Conservation (phyloP, 2,888 invertebrate species). For the Leptopterna dolabrata region DNA sequence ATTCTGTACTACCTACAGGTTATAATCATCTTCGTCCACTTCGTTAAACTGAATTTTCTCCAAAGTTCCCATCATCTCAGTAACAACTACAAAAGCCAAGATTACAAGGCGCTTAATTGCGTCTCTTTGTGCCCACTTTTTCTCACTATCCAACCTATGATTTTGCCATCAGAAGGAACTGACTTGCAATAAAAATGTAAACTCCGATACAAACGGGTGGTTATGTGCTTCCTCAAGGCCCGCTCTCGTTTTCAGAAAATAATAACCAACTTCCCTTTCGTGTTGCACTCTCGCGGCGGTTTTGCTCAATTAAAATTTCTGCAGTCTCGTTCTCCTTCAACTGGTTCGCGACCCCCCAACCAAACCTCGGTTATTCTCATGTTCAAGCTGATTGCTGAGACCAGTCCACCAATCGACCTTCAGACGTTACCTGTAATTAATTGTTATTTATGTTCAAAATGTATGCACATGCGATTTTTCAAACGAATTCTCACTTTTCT, state of each 20-base stretch:
- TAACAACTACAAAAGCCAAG: background rate
- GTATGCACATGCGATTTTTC: no score
- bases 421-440: background rate
- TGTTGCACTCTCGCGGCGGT: background rate
- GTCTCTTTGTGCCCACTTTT: background rate
- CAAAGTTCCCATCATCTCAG: background rate
- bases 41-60: background rate
- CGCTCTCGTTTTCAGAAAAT: constrained; percentile 15
- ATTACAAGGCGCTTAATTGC: background rate
- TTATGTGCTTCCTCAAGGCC: background rate
- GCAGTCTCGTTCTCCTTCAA: constrained; percentile 4
- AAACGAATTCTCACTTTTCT: no score
- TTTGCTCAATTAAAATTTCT: constrained; percentile 16
- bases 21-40: no score
- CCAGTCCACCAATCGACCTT: background rate
- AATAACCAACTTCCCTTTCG: constrained; percentile 25
- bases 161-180: background rate
- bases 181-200: background rate
- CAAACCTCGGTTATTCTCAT: background rate
- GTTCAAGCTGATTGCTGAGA: constrained; percentile 11
- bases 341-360: constrained; percentile 14
- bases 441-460: constrained; percentile 1
- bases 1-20: no score
- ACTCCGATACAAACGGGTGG: background rate
- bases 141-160: background rate